Conservation (phyloP, 2,888 invertebrate species). For the Epirrita christyi region DNA sequence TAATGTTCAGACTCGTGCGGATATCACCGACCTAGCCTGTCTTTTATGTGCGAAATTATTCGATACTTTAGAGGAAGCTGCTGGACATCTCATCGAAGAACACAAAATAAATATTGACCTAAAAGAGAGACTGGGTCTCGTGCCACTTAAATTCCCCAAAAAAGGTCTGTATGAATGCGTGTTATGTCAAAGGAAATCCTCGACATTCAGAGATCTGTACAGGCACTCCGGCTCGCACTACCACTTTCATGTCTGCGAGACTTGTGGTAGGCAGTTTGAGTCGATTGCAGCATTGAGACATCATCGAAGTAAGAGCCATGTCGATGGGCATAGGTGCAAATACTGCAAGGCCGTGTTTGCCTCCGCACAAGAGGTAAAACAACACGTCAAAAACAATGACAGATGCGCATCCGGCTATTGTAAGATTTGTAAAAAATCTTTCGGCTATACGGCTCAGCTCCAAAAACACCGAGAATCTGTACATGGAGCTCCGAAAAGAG, state of each 20-base stretch:
- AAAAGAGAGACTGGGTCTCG: conserved; percentile 17
- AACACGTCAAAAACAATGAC: conserved; percentile 4
- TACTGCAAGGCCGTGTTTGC: conserved; percentile 12
- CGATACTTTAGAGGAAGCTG: conserved; percentile 19
- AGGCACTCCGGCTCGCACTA: conserved; percentile 34
- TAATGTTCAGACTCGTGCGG: conserved; percentile 24
- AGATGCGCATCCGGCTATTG: conserved; percentile 10
- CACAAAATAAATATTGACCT: conserved; percentile 22
- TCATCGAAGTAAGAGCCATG: conserved; percentile 8
- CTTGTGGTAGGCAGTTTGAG: conserved; percentile 19
- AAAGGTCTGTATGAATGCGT: conserved; percentile 8
- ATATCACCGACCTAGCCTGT: conserved; percentile 33
- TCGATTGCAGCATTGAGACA: neutral
- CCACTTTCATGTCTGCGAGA: conserved; percentile 31
- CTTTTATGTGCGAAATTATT: conserved; percentile 21
- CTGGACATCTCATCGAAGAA: conserved; percentile 22
- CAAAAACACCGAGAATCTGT: conserved; percentile 15
- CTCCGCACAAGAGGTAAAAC: neutral
- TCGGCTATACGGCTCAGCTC: neutral
- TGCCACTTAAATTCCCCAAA: conserved; percentile 17
- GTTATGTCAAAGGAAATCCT: conserved; percentile 20
- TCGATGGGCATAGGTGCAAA: conserved; percentile 10
- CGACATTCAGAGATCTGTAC: conserved; percentile 27
- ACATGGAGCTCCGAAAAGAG: conserved; percentile 16
- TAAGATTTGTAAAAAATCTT: conserved; percentile 16